Base-by-base conservation (phyloP, 2,888 invertebrate species). In the Troides aeacus region DNA sequence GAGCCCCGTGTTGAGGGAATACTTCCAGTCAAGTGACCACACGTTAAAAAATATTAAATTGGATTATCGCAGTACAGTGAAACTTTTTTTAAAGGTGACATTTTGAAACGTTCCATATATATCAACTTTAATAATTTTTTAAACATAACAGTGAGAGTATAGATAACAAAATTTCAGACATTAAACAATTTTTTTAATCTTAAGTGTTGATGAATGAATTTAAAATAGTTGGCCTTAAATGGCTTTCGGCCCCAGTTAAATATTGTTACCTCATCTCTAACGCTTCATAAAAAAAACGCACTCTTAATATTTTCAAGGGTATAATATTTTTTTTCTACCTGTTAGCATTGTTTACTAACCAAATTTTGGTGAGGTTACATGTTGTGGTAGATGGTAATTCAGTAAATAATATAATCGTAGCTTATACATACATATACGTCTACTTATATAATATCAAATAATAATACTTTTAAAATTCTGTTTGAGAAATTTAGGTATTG, bases 1-100 rank as follows among this genome's bases (percentile, higher is more conserved):
- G 58, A 66, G 70, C 66, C 63, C 66, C 56, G 58, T 66, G 59
- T 42, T 70, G 70, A 70, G 66, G 66, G 63, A 58, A 66, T n/a
- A 63, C 50, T 24, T 56, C 46, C 39, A 36, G 58, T 66, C 66
- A 66, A 58, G 58, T 70, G 66, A 50, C 53, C 36, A 39, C 59
- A 70, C 58, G 66, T 39, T 63, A 36, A 59, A 36, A 66, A 39
- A 39, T 59, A 58, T 53, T 30, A 70, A 58, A 66, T 63, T 60
- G 58, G 62, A 59, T 30, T 64, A 53, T 59, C 63, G 64, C 53
- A 56, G 58, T 50, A 62, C 30, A 21, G 42, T 36, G 17, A 46
- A 46, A 58, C 39, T 42, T 15, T 42, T 61, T 64, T n/a, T 23
- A 63, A 61, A 63, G 67, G 71, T 70, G 50, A 53, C n/a, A 10